These are phyloP conservation scores for Diorhabda carinulata DNA, from an alignment of 1,140 invertebrate species.

Conservation along the genomic window DNA sequence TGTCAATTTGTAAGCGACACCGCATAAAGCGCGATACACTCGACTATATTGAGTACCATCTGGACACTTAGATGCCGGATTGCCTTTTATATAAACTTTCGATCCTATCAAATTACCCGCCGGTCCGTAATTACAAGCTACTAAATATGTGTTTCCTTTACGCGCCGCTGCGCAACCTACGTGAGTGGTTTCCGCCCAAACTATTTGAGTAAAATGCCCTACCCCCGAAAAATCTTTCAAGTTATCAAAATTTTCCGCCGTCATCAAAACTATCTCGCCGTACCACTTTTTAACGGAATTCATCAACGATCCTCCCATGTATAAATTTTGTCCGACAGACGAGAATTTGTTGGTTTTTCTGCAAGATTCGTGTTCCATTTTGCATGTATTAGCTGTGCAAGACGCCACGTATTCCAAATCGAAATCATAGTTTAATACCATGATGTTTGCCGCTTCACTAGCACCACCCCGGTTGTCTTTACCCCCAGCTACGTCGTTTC, in stretches of 20 bases:
- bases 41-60: not conserved
- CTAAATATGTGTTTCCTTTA: not conserved
- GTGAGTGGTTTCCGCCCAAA: constrained; percentile 25
- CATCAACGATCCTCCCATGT: not conserved
- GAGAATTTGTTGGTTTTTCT: constrained; percentile 3
- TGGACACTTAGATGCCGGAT: not conserved
- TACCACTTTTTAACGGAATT: constrained; percentile 10
- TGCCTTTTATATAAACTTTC: constrained; percentile 19
- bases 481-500: not conserved
- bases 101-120: constrained; percentile 18
- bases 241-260: not conserved
- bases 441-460: constrained; percentile 16
- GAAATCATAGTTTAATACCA: constrained; percentile 15
- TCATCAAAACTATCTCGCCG: constrained; percentile 6
- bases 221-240: not conserved
- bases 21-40: constrained; percentile 10
- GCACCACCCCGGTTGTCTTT: constrained; percentile 1
- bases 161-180: constrained; percentile 20
- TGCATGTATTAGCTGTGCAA: constrained; percentile 15
- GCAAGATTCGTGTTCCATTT: constrained; percentile 14
- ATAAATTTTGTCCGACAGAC: constrained; percentile 18
- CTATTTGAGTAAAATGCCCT: constrained; percentile 21
- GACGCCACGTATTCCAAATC: constrained; percentile 12
- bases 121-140: constrained; percentile 27
- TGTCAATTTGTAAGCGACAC: not conserved